phyloP scores from a whole-genome alignment of 2,113 vertebrate genomes.

The Plecotus auritus region DNA sequence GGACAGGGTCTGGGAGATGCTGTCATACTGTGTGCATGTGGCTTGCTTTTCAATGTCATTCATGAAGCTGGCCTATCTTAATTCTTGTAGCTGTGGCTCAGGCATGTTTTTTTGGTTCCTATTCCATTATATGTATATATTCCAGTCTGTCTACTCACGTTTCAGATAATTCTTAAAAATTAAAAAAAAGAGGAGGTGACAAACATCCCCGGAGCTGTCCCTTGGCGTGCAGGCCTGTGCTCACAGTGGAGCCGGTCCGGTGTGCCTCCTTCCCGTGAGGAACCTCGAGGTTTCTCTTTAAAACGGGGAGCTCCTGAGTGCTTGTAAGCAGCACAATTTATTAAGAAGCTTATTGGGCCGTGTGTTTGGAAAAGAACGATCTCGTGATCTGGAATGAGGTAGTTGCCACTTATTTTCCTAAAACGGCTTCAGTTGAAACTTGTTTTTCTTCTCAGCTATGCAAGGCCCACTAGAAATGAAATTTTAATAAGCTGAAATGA shows the following conservation, averaged over 20 bases:
- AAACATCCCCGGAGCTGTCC: accelerated
- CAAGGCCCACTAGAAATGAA: conserved; percentile 2
- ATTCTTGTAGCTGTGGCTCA: no score
- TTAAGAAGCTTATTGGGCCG: not conserved
- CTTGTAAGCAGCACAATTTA: not conserved
- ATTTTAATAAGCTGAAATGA: conserved; percentile 37
- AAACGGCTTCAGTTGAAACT: not conserved
- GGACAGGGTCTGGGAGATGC: not conserved
- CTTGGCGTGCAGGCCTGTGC: no score
- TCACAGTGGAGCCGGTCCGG: no score
- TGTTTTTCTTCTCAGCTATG: conserved; percentile 21
- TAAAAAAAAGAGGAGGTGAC: no score
- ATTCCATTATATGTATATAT: no score
- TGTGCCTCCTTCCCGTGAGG: no score
- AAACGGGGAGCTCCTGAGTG: not conserved
- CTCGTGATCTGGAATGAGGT: not conserved
- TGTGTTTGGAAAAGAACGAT: not conserved
- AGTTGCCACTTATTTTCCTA: not conserved
- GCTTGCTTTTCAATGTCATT: no score
- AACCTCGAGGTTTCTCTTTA: not conserved
- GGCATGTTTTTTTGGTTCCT: no score
- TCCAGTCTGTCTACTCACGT: no score
- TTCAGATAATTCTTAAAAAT: no score
- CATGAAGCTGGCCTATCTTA: no score
- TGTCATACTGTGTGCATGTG: no score